phyloP scores from a whole-genome alignment of 2,888 invertebrate species.

The Acronicta leporina region DNA sequence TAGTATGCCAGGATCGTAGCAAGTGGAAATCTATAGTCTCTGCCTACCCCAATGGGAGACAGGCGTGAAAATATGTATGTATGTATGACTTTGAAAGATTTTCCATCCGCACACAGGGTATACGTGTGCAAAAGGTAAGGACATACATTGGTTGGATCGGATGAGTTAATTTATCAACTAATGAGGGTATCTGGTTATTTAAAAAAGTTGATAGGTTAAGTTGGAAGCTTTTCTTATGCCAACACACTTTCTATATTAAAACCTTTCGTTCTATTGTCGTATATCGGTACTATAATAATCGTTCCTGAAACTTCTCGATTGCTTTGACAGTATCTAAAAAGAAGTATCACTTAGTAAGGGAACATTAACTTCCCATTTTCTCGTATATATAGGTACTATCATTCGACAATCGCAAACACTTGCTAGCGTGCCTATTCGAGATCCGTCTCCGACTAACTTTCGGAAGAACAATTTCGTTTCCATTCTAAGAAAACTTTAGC shows the following conservation, averaged over 20 bases:
- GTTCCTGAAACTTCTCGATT: constrained; percentile 31
- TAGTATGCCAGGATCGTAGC: too few species aligned
- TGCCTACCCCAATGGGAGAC: too few species aligned
- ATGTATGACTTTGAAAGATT: too few species aligned
- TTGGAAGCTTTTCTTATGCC: too few species aligned
- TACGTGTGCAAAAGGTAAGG: too few species aligned
- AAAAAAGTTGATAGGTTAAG: too few species aligned
- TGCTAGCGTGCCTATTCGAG: constrained; percentile 37
- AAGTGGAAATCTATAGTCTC: too few species aligned
- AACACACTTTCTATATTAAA: background rate
- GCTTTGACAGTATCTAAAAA: constrained; percentile 26
- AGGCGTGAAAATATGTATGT: too few species aligned
- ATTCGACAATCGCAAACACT: constrained; percentile 37
- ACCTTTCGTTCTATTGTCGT: background rate
- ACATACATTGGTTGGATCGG: too few species aligned
- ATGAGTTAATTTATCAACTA: too few species aligned
- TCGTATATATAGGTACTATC: constrained; percentile 33
- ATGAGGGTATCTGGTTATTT: too few species aligned
- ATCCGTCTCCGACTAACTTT: constrained; percentile 47
- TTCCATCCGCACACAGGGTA: too few species aligned
- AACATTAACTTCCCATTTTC: constrained; percentile 27
- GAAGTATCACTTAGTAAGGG: constrained; percentile 39
- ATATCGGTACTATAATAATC: constrained; percentile 4
- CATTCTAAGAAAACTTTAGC: constrained; percentile 62
- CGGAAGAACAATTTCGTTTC: constrained; percentile 61